phyloP scores from a whole-genome alignment of 2,888 invertebrate genomes.

The Sipunculus nudus region DNA sequence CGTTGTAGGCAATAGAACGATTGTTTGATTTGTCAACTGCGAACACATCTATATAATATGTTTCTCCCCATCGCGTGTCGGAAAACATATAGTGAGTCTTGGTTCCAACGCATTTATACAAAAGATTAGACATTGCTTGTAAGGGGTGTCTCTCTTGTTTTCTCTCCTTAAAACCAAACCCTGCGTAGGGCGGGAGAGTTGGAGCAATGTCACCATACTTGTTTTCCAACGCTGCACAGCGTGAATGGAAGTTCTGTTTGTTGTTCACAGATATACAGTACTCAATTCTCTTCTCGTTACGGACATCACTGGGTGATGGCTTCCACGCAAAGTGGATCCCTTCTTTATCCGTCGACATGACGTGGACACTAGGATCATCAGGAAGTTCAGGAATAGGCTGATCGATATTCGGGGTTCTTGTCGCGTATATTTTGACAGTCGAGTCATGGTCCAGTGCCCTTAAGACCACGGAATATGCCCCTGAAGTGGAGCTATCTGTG shows the following conservation, averaged over 20 bases:
- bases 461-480: constrained; percentile 51
- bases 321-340: constrained; percentile 48
- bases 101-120: constrained; percentile 69
- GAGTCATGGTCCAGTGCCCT: constrained; percentile 50
- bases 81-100: constrained; percentile 69
- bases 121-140: constrained; percentile 46
- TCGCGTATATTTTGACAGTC: constrained; percentile 50
- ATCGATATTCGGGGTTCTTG: constrained; percentile 45
- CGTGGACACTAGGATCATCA: constrained; percentile 35
- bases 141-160: not conserved
- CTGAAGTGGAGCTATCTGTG: constrained; percentile 38
- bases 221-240: constrained; percentile 69
- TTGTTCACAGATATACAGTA: constrained; percentile 71
- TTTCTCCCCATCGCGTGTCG: constrained; percentile 67
- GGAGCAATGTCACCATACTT: constrained; percentile 59
- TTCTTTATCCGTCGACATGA: constrained; percentile 30
- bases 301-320: constrained; percentile 34
- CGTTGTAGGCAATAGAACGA: constrained; percentile 70
- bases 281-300: constrained; percentile 38
- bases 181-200: constrained; percentile 49
- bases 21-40: constrained; percentile 70
- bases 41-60: constrained; percentile 72
- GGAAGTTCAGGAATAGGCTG: constrained; percentile 45
- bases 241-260: constrained; percentile 66
- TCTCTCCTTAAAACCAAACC: constrained; percentile 55